A percentile compares a stretch with the other conserved stretches of the same genome.
Evolutionary conservation across 1,140 invertebrate genomes (phyloP).

Genomic region (Watersipora subatra): DNA sequence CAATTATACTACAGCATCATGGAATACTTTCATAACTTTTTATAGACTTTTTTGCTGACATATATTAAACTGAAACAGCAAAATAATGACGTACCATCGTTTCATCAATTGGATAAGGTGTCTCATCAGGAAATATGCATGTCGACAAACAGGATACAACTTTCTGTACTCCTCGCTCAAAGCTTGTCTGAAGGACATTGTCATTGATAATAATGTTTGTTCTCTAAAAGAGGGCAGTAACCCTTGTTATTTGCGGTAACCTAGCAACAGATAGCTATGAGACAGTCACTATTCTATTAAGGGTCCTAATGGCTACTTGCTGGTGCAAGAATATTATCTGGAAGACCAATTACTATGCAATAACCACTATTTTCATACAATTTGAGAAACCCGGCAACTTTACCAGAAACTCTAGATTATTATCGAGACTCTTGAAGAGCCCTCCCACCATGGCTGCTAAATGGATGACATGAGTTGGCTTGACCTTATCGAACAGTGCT

Average conservation of each 20-base stretch:
- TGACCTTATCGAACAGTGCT: slow-evolving; percentile 26
- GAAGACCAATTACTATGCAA: no score
- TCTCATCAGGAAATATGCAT: slow-evolving; percentile 99
- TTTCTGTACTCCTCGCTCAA: slow-evolving; percentile 64
- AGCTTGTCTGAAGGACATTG: slow-evolving; percentile 73
- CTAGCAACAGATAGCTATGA: no score
- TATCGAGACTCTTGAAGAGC: slow-evolving; percentile 83
- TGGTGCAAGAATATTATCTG: no score
- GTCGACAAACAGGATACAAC: slow-evolving; percentile 96
- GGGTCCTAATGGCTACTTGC: no score
- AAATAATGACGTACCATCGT: slow-evolving; percentile 89
- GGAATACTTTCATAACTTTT: no score
- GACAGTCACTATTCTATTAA: no score
- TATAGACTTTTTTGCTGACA: no score
- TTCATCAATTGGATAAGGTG: slow-evolving; percentile 93
- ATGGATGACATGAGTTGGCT: slow-evolving; percentile 94
- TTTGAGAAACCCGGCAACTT: not conserved
- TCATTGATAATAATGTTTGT: slow-evolving; percentile 87
- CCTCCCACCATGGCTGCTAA: slow-evolving; percentile 97
- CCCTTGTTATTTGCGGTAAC: no score
- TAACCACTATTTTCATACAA: not conserved
- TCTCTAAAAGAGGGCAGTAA: slow-evolving; percentile 55
- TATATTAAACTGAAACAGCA: no score
- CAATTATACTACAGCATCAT: no score
- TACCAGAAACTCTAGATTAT: slow-evolving; percentile 93